Evolutionary conservation across 2,797 vertebrate species (phyloP).

Genomic region (Huso huso): DNA sequence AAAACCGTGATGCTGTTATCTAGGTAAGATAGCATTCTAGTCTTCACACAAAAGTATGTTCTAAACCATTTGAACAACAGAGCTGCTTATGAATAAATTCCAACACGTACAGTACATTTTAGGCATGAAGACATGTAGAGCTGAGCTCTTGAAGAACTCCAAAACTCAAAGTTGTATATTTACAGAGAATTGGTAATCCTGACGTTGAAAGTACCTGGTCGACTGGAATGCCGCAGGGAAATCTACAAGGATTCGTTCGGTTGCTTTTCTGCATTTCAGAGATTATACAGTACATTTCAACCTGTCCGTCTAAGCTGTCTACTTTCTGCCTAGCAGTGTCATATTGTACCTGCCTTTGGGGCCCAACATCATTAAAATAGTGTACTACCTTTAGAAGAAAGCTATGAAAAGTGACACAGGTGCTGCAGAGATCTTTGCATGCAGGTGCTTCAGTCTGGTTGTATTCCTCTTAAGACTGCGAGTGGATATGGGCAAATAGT

Average conservation of each 20-base stretch:
- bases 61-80: not conserved
- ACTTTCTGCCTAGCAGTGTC: not conserved
- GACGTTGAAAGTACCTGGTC: not conserved
- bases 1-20: no score
- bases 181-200: not conserved
- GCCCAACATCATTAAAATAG: slow-evolving; percentile 1
- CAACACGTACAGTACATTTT: not conserved
- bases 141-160: not conserved
- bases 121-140: not conserved
- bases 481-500: not conserved
- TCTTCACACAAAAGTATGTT: no score
- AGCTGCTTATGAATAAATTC: not conserved
- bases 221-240: not conserved
- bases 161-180: not conserved
- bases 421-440: not conserved
- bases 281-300: not conserved
- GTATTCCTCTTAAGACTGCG: not conserved
- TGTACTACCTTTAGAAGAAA: not conserved
- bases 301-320: not conserved
- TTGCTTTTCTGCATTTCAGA: not conserved
- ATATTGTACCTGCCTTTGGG: not conserved
- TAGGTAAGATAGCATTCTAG: no score
- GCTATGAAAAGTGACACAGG: not conserved
- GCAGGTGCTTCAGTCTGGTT: not conserved
- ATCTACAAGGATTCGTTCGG: not conserved